Evolutionary conservation across 1,140 invertebrate species (phyloP).

Genomic region (Steinernema khuongi): DNA sequence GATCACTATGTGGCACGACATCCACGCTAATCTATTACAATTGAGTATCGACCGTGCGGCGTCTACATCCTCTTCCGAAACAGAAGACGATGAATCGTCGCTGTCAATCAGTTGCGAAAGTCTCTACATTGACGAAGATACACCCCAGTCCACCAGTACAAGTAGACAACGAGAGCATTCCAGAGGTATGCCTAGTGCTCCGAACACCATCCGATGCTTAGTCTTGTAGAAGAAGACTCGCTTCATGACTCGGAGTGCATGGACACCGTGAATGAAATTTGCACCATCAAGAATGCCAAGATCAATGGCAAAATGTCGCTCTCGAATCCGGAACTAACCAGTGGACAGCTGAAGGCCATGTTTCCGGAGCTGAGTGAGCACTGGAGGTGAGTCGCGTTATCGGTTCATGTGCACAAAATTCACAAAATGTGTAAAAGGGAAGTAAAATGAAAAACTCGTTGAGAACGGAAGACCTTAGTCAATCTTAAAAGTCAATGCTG

Average conservation of each 20-base stretch:
- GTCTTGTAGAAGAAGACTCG: slow-evolving; percentile 26
- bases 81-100: neutral
- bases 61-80: slow-evolving; percentile 21
- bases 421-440: slow-evolving; percentile 12
- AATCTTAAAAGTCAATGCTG: too few relatives aligned
- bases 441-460: neutral
- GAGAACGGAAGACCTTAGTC: slow-evolving; percentile 14
- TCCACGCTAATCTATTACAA: slow-evolving; percentile 50
- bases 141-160: slow-evolving; percentile 4
- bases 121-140: slow-evolving; percentile 23
- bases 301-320: slow-evolving; percentile 39
- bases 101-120: neutral
- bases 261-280: neutral
- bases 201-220: too few relatives aligned
- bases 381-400: slow-evolving; percentile 48
- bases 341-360: slow-evolving; percentile 46
- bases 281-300: neutral
- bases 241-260: slow-evolving; percentile 20
- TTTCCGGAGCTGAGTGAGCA: slow-evolving; percentile 57
- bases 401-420: neutral
- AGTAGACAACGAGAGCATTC: slow-evolving; percentile 12
- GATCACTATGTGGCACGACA: slow-evolving; percentile 56
- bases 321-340: slow-evolving; percentile 57
- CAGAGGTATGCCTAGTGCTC: too few relatives aligned
- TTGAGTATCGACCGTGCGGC: slow-evolving; percentile 36